A percentile compares a stretch with the other conserved stretches of the same genome.
phyloP scores from a whole-genome alignment of 2,888 invertebrate species.

The Catocala sponsa region DNA sequence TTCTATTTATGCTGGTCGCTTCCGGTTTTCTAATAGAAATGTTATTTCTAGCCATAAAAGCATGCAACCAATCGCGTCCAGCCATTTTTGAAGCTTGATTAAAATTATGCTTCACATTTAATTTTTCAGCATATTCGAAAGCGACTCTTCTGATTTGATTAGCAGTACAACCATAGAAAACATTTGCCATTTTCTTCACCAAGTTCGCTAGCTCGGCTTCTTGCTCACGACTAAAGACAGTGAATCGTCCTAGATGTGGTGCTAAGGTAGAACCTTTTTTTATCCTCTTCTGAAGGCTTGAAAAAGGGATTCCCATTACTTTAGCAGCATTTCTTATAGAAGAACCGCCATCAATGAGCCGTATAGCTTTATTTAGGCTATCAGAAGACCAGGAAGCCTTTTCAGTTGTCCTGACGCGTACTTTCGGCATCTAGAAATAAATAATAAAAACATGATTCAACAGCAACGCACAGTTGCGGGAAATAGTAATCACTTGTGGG shows the following conservation, averaged over 20 bases:
- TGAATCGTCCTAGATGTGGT: slow-evolving; percentile 48
- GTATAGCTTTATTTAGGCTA: slow-evolving; percentile 30
- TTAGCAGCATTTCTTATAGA: slow-evolving; percentile 49
- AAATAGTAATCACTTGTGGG: too few relatives aligned
- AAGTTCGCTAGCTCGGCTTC: slow-evolving; percentile 42
- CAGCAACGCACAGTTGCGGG: too few relatives aligned
- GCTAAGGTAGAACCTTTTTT: slow-evolving; percentile 39
- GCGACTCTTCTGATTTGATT: slow-evolving; percentile 45
- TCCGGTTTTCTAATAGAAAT: too few relatives aligned
- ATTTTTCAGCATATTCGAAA: slow-evolving; percentile 39
- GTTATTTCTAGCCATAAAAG: too few relatives aligned
- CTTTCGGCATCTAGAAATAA: background rate
- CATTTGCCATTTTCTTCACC: slow-evolving; percentile 48
- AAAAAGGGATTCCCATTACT: slow-evolving; percentile 30
- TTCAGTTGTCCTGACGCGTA: background rate
- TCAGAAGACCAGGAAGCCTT: background rate
- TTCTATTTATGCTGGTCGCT: slow-evolving; percentile 52
- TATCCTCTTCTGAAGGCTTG: slow-evolving; percentile 44
- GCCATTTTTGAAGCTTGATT: slow-evolving; percentile 17
- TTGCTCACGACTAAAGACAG: slow-evolving; percentile 40
- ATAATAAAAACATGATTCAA: too few relatives aligned
- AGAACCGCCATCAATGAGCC: slow-evolving; percentile 43
- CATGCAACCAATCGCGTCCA: slow-evolving; percentile 32
- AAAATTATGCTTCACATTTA: slow-evolving; percentile 12
- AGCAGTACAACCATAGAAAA: slow-evolving; percentile 49